phyloP scores from a whole-genome alignment of 2,113 vertebrate genomes.

The Heliornis fulica region DNA sequence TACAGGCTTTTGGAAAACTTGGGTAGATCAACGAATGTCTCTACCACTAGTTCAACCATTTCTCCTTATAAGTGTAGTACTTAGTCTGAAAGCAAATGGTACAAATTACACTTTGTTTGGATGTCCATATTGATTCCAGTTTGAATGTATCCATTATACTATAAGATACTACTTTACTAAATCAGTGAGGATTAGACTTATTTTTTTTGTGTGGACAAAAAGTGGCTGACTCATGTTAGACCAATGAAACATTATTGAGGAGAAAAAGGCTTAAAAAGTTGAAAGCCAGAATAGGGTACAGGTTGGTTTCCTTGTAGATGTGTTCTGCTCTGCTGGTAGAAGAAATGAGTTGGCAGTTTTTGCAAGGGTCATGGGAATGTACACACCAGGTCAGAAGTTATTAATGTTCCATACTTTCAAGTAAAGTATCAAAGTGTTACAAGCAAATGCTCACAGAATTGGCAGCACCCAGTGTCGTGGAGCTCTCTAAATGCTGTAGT shows the following conservation, averaged over 20 bases:
- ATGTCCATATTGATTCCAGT: not conserved
- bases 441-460: not conserved
- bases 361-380: not conserved
- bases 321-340: not conserved
- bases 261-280: not conserved
- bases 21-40: not conserved
- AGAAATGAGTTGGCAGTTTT: not conserved
- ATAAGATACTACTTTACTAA: not conserved
- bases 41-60: not conserved
- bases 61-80: not conserved
- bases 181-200: not conserved
- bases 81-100: rapidly evolving
- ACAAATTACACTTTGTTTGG: not conserved
- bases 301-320: not conserved
- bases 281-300: not conserved
- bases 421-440: not conserved
- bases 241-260: not conserved
- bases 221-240: not conserved
- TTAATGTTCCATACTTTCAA: not conserved
- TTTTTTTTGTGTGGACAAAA: not conserved
- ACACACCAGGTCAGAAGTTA: not conserved
- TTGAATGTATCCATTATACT: not conserved
- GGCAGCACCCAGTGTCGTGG: not conserved
- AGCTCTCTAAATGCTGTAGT: not conserved
- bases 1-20: not conserved